Base-by-base conservation (phyloP, 2,888 invertebrate genomes). In the Oligia latruncula region DNA sequence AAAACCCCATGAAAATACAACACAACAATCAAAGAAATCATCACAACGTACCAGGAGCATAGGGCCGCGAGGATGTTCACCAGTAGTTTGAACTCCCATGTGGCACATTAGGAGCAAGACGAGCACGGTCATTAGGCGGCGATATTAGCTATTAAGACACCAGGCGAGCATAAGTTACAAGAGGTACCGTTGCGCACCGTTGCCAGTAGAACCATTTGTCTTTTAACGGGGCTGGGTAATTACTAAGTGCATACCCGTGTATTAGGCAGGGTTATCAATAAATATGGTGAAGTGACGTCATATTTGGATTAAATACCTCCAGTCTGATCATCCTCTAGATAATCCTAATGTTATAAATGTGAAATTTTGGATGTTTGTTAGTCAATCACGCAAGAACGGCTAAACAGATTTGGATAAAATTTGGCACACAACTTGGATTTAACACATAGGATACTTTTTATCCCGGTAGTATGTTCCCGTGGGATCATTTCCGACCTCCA, bases 91-190 rank as follows among this genome's bases (percentile, higher is more conserved):
- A 85, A 85, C 81, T 93, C 94, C 95, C 96, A 94, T 92, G 96
- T 92, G 96, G 94, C 93, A 93, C 95, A 95, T 96, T 96, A 95
- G 94, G 93, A 91, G 91, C 93, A 94, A 96, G 95, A 96, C 95
- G 95, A 94, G 94, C 93, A 93, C 94, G 96, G 96, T 96, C 97
- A 97, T 97, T 97, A 97, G 95, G 93, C 95, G 92, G 93, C 95
- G 95, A 95, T 97, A 97, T 97, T 96, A 97, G 96, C 97, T 96
- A 96, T 97, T 96, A 96, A 94, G 94, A 90, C 93, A 95, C 95
- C 93, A 92, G 91, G 91, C 90, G 87, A 90, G 91, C 93, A 94
- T 96, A 95, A 95, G 89, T 89, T 89, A 90, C 90, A 86, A 77
- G 87, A 87, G 86, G 89, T 87, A 83, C 87, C 83, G 94, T 95